These are phyloP conservation scores for Heliconius erato DNA, from an alignment of 2,888 invertebrate species.

Conservation along the genomic window DNA sequence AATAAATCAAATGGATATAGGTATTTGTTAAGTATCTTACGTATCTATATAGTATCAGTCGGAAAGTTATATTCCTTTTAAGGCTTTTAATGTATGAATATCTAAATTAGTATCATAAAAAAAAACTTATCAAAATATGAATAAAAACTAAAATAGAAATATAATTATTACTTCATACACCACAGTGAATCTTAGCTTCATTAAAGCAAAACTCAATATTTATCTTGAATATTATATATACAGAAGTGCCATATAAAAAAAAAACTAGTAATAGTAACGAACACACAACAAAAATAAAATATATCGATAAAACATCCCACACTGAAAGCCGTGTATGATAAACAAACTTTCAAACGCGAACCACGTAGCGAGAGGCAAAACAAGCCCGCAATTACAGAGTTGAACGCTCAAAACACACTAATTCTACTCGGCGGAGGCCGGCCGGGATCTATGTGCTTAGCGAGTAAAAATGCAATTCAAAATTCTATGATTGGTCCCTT, in stretches of 20 bases:
- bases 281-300: conserved; percentile 22
- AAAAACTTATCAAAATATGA: neutral
- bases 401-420: conserved; percentile 55
- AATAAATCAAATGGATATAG: conserved; percentile 10
- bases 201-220: neutral
- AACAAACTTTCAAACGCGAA: conserved; percentile 45
- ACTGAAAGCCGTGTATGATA: conserved; percentile 36
- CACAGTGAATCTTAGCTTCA: neutral
- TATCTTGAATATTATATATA: neutral
- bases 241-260: neutral
- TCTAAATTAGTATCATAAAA: neutral
- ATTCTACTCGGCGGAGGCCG: conserved; percentile 54
- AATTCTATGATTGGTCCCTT: conserved; percentile 57
- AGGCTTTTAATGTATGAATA: too few species aligned
- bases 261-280: neutral
- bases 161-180: too few species aligned
- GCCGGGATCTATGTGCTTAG: conserved; percentile 52
- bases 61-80: too few species aligned
- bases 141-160: neutral
- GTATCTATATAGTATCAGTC: neutral
- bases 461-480: conserved; percentile 55
- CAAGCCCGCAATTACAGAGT: conserved; percentile 54
- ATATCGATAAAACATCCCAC: conserved; percentile 9
- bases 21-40: neutral
- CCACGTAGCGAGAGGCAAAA: conserved; percentile 50